Evolutionary conservation across 30 jellyfish, hydroid and myxozoan genomes (phyloP).

Genomic region (Sanderia malayensis): DNA sequence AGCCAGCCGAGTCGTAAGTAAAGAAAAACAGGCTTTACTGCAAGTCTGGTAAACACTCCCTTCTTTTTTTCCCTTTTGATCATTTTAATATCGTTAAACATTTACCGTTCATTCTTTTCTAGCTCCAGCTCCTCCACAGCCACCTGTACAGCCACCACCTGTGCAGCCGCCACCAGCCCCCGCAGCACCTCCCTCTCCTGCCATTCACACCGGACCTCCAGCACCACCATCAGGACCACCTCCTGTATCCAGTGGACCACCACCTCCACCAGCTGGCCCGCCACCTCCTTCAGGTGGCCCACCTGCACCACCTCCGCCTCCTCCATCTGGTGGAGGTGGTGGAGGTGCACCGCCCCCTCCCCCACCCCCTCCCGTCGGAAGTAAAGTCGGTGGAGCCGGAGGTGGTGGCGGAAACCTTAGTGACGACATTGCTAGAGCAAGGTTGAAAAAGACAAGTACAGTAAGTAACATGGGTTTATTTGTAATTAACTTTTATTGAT

Average conservation of each 20-base stretch:
- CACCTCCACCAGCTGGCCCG: slow-evolving; percentile 49
- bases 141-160: slow-evolving; percentile 61
- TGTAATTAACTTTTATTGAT: not conserved
- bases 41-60: no score
- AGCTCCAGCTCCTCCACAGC: slow-evolving; percentile 70
- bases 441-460: slow-evolving; percentile 62
- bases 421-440: slow-evolving; percentile 68
- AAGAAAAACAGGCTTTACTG: no score
- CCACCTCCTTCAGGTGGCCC: slow-evolving; percentile 74
- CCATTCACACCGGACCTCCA: slow-evolving; percentile 37
- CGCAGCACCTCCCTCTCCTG: slow-evolving; percentile 43
- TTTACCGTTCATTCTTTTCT: slow-evolving; percentile 1
- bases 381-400: slow-evolving; percentile 55
- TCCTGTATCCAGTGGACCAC: slow-evolving; percentile 39
- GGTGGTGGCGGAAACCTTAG: slow-evolving; percentile 87
- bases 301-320: slow-evolving; percentile 60
- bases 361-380: slow-evolving; percentile 75
- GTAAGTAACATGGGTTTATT: slow-evolving; percentile 22
- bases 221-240: slow-evolving; percentile 51
- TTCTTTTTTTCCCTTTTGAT: no score
- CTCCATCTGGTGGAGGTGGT: slow-evolving; percentile 61
- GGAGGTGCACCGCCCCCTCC: slow-evolving; percentile 92
- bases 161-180: slow-evolving; percentile 35
- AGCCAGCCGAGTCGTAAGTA: no score
- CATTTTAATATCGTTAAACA: no score